Percentiles rank a stretch among this genome's conserved stretches.
phyloP scores from a whole-genome alignment of 2,113 vertebrate species.

The Gymnogyps californianus region DNA sequence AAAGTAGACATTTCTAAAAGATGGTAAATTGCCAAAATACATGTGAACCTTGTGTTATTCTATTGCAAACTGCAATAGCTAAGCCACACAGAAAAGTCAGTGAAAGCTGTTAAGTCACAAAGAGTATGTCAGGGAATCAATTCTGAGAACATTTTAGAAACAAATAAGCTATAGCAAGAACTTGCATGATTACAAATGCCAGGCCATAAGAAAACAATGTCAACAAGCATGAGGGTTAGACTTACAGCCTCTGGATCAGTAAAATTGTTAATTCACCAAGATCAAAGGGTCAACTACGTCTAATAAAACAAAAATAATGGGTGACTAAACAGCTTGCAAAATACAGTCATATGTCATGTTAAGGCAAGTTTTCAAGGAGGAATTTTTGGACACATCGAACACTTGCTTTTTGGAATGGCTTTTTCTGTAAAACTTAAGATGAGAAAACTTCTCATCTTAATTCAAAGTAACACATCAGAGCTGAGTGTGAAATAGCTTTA shows the following conservation, averaged over 20 bases:
- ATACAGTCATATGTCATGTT: not conserved
- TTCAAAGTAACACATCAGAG: not conserved
- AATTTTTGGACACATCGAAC: not conserved
- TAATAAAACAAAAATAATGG: conserved; percentile 13
- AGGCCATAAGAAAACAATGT: not conserved
- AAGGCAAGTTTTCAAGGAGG: not conserved
- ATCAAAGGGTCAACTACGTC: conserved; percentile 11
- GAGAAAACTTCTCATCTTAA: not conserved
- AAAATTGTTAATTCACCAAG: not conserved
- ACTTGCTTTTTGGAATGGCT: not conserved
- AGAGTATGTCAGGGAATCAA: not conserved
- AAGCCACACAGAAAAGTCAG: not conserved
- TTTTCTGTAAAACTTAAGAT: not conserved
- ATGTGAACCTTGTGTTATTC: not conserved
- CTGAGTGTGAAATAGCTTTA: not conserved
- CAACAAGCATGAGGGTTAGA: not conserved
- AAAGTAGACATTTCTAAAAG: not conserved
- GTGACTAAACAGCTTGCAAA: conserved; percentile 12
- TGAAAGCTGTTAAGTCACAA: not conserved
- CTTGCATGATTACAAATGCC: not conserved
- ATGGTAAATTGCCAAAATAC: not conserved
- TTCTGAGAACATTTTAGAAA: not conserved
- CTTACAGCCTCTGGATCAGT: not conserved
- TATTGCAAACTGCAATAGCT: not conserved
- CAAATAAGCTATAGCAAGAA: not conserved